A percentile compares a stretch with the other conserved stretches of the same genome.
Evolutionary conservation across 2,797 vertebrate species (phyloP).

Genomic region (Acipenser ruthenus): DNA sequence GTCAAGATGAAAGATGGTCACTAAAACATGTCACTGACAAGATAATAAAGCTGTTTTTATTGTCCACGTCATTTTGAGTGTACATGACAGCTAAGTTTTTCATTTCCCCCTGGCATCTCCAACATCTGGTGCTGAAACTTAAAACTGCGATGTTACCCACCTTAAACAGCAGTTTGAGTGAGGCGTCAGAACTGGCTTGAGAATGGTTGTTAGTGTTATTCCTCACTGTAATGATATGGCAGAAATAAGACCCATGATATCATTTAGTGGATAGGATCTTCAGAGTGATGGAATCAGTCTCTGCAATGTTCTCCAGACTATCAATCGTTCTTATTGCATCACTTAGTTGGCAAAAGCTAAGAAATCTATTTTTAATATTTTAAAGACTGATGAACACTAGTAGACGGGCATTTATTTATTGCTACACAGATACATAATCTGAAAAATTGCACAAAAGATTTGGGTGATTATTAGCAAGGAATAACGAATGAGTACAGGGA

Average conservation of each 20-base stretch:
- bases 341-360: slow-evolving; percentile 51
- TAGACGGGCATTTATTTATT: slow-evolving; percentile 29
- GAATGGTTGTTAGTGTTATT: slow-evolving; percentile 51
- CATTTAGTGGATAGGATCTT: slow-evolving; percentile 53
- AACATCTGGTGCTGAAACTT: slow-evolving; percentile 19
- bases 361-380: slow-evolving; percentile 67
- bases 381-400: slow-evolving; percentile 49
- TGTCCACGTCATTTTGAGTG: slow-evolving; percentile 27
- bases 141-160: slow-evolving; percentile 36
- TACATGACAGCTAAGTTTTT: slow-evolving; percentile 25
- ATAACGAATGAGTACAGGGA: too few species aligned
- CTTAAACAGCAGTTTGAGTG: slow-evolving; percentile 50
- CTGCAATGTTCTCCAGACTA: slow-evolving; percentile 43
- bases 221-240: slow-evolving; percentile 33
- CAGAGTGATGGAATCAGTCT: slow-evolving; percentile 52
- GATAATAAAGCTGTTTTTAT: slow-evolving; percentile 26
- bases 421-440: slow-evolving; percentile 19
- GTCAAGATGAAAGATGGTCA: slow-evolving; percentile 4
- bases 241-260: slow-evolving; percentile 41
- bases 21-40: slow-evolving; percentile 12
- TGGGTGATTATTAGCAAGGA: too few species aligned
- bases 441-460: too few species aligned
- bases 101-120: slow-evolving; percentile 28
- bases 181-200: slow-evolving; percentile 42
- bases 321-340: slow-evolving; percentile 56